Evolutionary conservation across 64 coral and sea anemone genomes (phyloP), one percentile per base, ranked within the genome.

Genomic region (Stichodactyla mertensii): DNA sequence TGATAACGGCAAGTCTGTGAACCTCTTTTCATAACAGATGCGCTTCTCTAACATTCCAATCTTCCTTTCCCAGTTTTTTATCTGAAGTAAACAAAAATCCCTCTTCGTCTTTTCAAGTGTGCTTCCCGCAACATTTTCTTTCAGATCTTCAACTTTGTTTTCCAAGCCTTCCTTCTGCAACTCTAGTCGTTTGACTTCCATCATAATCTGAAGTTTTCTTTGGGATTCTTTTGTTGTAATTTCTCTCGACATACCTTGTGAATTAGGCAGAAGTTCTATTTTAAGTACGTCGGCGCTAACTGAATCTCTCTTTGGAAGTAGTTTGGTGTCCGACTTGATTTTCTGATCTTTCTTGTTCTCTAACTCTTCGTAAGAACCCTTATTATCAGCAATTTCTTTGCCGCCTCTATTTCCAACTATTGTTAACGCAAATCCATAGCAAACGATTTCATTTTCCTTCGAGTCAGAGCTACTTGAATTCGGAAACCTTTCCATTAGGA

Each of bases 41-140:
- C 89, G 55, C 51, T 90, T 83, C 59, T 77, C 83, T 23, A 90
- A 64, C 89, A 85, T 90, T 53, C 86, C 71, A 27, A 85, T 52
- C 61, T 90, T 90, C 11, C 57, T 61, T 84, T 86, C 89, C 0
- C 61, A 51, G 23, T 84, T 55, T 45, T 28, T 53, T 18, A 90
- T 85, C 20, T 60, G 84, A 24, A 52, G 20, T 54, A 64, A 28
- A 10, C 57, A 83, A 57, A 77, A 77, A 7, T 78, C 31, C 59
- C 22, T 85, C 24, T 85, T 82, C 57, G 77, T 90, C 74, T 57
- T 90, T 0, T 55, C 51, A 10, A 69, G 19, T 83, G 56, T 83
- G 13, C n/a, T 16, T 61, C 6, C 61, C 22, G 57, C 14, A 23
- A 86, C 52, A 57, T 85, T 78, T 64, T 64, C 83, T 54, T 83